phyloP scores from a whole-genome alignment of 2,113 vertebrate genomes.

The Willisornis vidua region DNA sequence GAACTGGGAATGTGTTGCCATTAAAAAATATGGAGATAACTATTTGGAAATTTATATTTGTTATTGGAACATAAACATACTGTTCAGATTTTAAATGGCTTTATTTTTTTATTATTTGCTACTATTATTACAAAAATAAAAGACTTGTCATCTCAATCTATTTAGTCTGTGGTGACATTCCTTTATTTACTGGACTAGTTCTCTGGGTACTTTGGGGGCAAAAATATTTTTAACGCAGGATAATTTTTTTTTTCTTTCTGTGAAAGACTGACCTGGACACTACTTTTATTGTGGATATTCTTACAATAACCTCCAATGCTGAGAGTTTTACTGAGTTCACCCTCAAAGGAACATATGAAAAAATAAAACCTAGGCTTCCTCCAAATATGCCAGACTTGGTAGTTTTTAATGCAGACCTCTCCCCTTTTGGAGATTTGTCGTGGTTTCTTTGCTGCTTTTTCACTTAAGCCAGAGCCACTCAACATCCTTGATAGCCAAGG shows the following conservation, averaged over 20 bases:
- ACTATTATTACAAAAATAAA: constrained; percentile 38
- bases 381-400: background rate
- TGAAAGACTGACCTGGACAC: background rate
- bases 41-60: constrained; percentile 44
- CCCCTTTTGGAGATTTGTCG: background rate
- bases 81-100: constrained; percentile 31
- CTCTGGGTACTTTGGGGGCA: background rate
- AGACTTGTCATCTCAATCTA: constrained; percentile 24
- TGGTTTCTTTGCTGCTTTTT: background rate
- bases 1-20: constrained; percentile 44
- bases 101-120: background rate
- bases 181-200: constrained; percentile 4
- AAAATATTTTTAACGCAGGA: background rate
- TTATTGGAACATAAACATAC: constrained; percentile 32
- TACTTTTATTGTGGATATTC: background rate
- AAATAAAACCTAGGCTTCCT: background rate
- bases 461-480: background rate
- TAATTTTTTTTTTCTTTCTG: background rate
- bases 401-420: background rate
- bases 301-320: background rate
- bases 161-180: background rate
- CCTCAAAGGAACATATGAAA: background rate
- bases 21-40: constrained; percentile 40
- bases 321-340: background rate
- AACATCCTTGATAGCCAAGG: background rate